Base-by-base conservation (phyloP, 2,888 invertebrate species). In the Napeogenes inachia region DNA sequence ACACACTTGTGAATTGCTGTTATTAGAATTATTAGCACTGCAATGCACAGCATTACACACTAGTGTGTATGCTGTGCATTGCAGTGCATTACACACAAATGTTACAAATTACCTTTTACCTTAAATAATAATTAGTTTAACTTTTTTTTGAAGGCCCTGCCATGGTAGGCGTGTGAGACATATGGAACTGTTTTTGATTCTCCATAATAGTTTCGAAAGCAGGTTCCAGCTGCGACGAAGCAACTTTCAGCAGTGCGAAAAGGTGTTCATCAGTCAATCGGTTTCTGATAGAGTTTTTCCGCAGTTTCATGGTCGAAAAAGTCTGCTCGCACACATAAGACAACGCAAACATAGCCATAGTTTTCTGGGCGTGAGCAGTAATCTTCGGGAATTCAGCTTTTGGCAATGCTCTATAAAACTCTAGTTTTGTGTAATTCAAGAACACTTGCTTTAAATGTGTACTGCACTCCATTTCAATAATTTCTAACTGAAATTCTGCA, bases 111-210 rank as follows among this genome's bases (percentile, higher is more conserved):
- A 55, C 33, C 56, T 61, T 56, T 59, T 59, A 61, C 56, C 46
- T 21, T 21, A 21, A 21, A 21, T 60, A 56, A 63, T 60, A 56
- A 59, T 59, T 57, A 64, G 63, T 63, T 60, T 63, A 61, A 61
- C 61, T 62, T 62, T 62, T 62, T 63, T 65, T 63, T 50, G 60
- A 65, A 67, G 62, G 64, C 60, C 50, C 60, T 66, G 67, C 60
- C 63, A 30, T 66, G 59, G n/a, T 69, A 66, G 66, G 62, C 59
- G 66, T 68, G 63, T 21, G 21, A 21, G 21, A 21, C 21, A 65
- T 69, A 66, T 66, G 64, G 56, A 68, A 68, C 66, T 67, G 68
- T 58, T 64, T 68, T 67, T 70, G 68, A 67, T 68, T 67, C 66
- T 60, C 64, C 64, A 69, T 64, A 63, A 66, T 68, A 64, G 60